Percentiles rank a stretch among this genome's conserved stretches.
Evolutionary conservation across 2,797 vertebrate genomes (phyloP).

Genomic region (Todus mexicanus): DNA sequence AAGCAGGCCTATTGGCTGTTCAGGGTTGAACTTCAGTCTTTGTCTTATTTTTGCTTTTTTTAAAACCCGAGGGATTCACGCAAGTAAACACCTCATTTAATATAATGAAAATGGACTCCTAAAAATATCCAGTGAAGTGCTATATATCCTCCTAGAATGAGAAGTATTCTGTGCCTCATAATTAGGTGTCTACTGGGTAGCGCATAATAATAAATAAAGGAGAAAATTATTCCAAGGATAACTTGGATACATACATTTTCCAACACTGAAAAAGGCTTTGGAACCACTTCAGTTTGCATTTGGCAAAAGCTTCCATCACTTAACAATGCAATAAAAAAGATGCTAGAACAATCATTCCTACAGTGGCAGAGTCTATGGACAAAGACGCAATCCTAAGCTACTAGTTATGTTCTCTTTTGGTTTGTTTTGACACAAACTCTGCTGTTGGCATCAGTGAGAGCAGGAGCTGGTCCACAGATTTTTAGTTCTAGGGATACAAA

Average conservation of each 20-base stretch:
- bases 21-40: not conserved
- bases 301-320: not conserved
- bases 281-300: constrained; percentile 8
- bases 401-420: not conserved
- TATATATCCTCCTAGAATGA: not conserved
- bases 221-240: constrained; percentile 30
- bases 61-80: not conserved
- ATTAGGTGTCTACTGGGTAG: constrained; percentile 13
- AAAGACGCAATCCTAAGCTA: not conserved
- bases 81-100: constrained; percentile 6
- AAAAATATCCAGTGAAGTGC: not conserved
- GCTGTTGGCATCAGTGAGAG: not conserved
- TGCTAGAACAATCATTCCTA: not conserved
- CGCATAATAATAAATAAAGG: constrained; percentile 35
- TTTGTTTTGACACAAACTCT: constrained; percentile 13
- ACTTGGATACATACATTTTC: not conserved
- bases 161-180: not conserved
- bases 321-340: not conserved
- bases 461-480: not conserved
- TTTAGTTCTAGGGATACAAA: not conserved
- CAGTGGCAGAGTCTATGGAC: not conserved
- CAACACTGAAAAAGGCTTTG: not conserved
- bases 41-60: not conserved
- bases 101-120: constrained; percentile 19
- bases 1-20: not conserved